Evolutionary conservation across 2,113 vertebrate species (phyloP), one percentile per base, ranked within the genome.

Genomic region (Entomyzon cyanotis): DNA sequence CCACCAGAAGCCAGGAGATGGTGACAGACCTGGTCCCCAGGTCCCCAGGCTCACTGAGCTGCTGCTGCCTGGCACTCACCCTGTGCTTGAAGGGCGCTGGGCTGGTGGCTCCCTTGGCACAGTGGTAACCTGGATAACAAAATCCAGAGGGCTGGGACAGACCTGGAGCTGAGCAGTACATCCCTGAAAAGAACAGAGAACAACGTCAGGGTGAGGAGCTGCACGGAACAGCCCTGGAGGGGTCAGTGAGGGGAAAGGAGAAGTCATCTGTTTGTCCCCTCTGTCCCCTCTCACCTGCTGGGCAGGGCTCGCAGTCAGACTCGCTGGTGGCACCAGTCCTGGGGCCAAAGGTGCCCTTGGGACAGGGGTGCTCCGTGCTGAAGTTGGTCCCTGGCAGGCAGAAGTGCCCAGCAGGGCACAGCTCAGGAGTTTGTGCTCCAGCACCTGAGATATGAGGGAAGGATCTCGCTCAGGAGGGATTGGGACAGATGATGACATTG

Each of bases 141-240:
- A 96, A 95, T 10, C 99, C 99, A 7, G 98, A 98, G 1, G 99
- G 98, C 86, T 97, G 96, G 6, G 98, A 93, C 1, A 98, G 97
- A 37, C 99, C 99, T 86, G 97, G 94, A 4, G 95, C 97, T 33
- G 98, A 98, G 95, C 99, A 99, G 60, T 99, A 99, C 98, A 97
- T 98, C 42, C 99, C 99, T 99, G 80, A 15, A 96, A 86, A 0
- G 3, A 80, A 13, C 17, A 93, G 35, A 80, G 37, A 68, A 28
- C 25, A 24, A 5, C 1, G 33, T 41, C n/a, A 35, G 6, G 7
- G 35, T 4, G 11, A 69, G 9, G 13, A 9, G 5, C 25, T 31
- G 49, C 14, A 11, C 23, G 49, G 44, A 12, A 6, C 4, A 6
- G 31, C 47, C 50, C 18, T 0, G 2, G 12, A 68, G 15, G 31